Conservation (phyloP, 1,140 invertebrate genomes). For the Danaus plexippus region DNA sequence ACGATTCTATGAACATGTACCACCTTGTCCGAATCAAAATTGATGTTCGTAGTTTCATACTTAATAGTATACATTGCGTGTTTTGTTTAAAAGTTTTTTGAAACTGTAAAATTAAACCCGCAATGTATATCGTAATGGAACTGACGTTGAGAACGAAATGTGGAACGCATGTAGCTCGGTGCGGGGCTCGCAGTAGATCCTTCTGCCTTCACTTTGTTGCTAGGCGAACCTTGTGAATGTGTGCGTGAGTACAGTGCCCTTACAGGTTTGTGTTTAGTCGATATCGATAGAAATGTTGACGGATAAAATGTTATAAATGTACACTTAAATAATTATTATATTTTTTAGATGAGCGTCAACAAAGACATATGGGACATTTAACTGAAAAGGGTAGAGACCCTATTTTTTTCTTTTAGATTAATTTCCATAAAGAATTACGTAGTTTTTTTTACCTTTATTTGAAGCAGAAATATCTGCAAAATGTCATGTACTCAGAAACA, state of each 20-base stretch:
- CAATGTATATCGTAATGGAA: constrained; percentile 15
- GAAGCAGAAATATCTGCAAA: no score
- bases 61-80: constrained; percentile 13
- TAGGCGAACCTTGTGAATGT: constrained; percentile 43
- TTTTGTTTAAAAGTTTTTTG: background rate
- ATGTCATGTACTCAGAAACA: no score
- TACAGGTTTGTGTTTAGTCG: constrained; percentile 27
- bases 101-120: background rate
- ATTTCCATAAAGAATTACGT: no score
- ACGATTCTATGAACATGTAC: constrained; percentile 47
- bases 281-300: constrained; percentile 21
- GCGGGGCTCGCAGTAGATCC: constrained; percentile 41
- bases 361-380: no score
- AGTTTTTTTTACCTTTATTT: no score
- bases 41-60: background rate
- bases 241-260: constrained; percentile 45
- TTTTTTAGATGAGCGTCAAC: no score
- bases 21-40: background rate
- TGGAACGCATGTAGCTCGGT: constrained; percentile 27
- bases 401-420: no score
- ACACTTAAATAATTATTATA: no score
- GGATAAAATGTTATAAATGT: constrained; percentile 2
- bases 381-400: no score
- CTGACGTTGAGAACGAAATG: constrained; percentile 14
- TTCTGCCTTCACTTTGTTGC: constrained; percentile 62